phyloP scores from a whole-genome alignment of 2,888 invertebrate genomes.

The Furcula furcula region DNA sequence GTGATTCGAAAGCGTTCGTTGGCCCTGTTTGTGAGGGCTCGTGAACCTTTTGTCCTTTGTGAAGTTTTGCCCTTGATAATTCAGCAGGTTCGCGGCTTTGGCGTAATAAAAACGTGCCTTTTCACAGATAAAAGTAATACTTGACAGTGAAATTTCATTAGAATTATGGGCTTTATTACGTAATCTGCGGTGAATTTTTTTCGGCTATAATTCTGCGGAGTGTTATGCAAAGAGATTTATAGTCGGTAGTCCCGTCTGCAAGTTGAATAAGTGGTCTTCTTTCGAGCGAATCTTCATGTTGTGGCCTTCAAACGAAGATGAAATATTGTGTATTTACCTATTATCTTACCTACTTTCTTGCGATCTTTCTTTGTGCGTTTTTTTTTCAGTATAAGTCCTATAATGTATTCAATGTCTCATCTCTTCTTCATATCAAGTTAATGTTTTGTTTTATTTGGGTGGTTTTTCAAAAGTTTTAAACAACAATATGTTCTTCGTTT shows the following conservation, averaged over 20 bases:
- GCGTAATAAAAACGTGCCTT: slow-evolving; percentile 24
- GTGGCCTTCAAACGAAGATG: too few relatives aligned
- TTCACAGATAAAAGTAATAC: slow-evolving; percentile 24
- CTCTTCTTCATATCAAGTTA: too few relatives aligned
- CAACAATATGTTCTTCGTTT: too few relatives aligned
- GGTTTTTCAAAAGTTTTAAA: too few relatives aligned
- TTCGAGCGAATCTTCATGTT: too few relatives aligned
- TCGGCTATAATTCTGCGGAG: background rate
- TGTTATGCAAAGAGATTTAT: background rate
- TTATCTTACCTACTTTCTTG: too few relatives aligned
- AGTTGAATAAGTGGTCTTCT: background rate
- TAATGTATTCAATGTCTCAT: too few relatives aligned
- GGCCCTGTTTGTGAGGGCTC: slow-evolving; percentile 33
- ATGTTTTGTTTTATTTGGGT: too few relatives aligned
- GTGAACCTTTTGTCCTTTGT: slow-evolving; percentile 44
- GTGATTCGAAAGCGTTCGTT: slow-evolving; percentile 34
- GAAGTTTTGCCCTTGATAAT: slow-evolving; percentile 28
- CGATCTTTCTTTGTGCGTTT: too few relatives aligned
- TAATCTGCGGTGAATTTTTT: slow-evolving; percentile 2
- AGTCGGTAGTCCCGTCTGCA: background rate
- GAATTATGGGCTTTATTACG: slow-evolving; percentile 8
- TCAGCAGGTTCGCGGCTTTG: slow-evolving; percentile 23
- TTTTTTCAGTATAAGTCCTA: too few relatives aligned
- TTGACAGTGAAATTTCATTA: slow-evolving; percentile 15
- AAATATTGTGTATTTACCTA: too few relatives aligned